A percentile compares a stretch with the other conserved stretches of the same genome.
phyloP scores from a whole-genome alignment of 1,140 invertebrate species.

The Limonius californicus region DNA sequence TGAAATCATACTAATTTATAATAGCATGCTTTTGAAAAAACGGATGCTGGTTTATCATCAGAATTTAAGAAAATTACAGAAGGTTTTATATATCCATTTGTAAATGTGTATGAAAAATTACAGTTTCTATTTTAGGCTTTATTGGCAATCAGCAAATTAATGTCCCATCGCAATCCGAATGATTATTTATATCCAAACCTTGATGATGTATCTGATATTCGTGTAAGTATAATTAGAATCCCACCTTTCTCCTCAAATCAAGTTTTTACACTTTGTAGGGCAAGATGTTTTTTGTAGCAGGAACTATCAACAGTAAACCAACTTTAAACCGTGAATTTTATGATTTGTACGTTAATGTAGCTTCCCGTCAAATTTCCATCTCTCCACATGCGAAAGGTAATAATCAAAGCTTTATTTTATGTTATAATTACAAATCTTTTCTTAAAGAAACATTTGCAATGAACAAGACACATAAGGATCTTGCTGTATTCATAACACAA shows the following conservation, averaged over 20 bases:
- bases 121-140: conserved; percentile 26
- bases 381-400: conserved; percentile 29
- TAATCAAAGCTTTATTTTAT: not conserved
- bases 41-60: conserved; percentile 26
- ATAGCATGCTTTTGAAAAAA: conserved; percentile 30
- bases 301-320: not conserved
- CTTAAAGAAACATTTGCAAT: conserved; percentile 16
- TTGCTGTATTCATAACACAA: conserved; percentile 20
- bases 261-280: too few species aligned
- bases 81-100: too few species aligned
- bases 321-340: conserved; percentile 16
- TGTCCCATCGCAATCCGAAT: conserved; percentile 20
- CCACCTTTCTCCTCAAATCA: too few species aligned
- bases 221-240: too few species aligned
- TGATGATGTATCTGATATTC: conserved; percentile 14
- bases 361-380: conserved; percentile 19
- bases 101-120: conserved; percentile 7
- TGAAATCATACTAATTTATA: conserved; percentile 32
- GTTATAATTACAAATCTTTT: not conserved
- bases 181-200: conserved; percentile 28
- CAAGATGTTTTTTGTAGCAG: not conserved
- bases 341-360: conserved; percentile 31
- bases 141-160: conserved; percentile 18
- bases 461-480: conserved; percentile 31
- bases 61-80: conserved; percentile 19